Percentiles rank a stretch among this genome's conserved stretches.
Evolutionary conservation across 2,888 invertebrate species (phyloP).

Genomic region (Diloba caeruleocephala): DNA sequence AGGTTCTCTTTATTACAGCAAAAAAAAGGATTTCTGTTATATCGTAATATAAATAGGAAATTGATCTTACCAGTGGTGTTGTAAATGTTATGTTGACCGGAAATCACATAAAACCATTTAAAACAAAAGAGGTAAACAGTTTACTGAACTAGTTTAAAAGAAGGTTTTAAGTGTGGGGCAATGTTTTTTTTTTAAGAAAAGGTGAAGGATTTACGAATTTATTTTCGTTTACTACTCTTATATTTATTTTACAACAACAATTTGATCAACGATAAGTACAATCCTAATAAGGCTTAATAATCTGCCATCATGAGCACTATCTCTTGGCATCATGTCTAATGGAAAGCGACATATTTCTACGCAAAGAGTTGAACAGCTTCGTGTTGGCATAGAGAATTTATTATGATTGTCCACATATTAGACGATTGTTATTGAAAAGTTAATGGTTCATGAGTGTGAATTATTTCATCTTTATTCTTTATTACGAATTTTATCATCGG

Average conservation of each 20-base stretch:
- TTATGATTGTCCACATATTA: slow-evolving; percentile 52
- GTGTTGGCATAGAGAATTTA: slow-evolving; percentile 55
- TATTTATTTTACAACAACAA: slow-evolving; percentile 22
- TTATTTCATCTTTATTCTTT: slow-evolving; percentile 18
- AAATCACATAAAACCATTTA: slow-evolving; percentile 40
- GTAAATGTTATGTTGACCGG: slow-evolving; percentile 28
- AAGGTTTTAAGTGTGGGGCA: no score
- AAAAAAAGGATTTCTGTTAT: slow-evolving; percentile 38
- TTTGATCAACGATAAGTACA: slow-evolving; percentile 26
- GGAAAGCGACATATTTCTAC: slow-evolving; percentile 50
- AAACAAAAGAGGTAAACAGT: slow-evolving; percentile 48
- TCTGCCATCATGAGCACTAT: slow-evolving; percentile 49
- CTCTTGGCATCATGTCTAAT: slow-evolving; percentile 60
- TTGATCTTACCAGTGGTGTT: slow-evolving; percentile 12
- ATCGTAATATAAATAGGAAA: slow-evolving; percentile 29
- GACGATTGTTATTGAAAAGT: no score
- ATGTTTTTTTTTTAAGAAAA: slow-evolving; percentile 30
- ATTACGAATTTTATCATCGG: slow-evolving; percentile 10
- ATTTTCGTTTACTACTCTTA: no score
- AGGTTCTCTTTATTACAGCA: slow-evolving; percentile 29
- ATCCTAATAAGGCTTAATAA: slow-evolving; percentile 53
- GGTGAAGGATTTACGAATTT: slow-evolving; percentile 29
- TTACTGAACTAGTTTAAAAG: slow-evolving; percentile 52
- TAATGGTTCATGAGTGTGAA: no score
- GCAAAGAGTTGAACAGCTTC: slow-evolving; percentile 57